Conservation (phyloP, 2,888 invertebrate genomes). For the Ochlodes sylvanus region DNA sequence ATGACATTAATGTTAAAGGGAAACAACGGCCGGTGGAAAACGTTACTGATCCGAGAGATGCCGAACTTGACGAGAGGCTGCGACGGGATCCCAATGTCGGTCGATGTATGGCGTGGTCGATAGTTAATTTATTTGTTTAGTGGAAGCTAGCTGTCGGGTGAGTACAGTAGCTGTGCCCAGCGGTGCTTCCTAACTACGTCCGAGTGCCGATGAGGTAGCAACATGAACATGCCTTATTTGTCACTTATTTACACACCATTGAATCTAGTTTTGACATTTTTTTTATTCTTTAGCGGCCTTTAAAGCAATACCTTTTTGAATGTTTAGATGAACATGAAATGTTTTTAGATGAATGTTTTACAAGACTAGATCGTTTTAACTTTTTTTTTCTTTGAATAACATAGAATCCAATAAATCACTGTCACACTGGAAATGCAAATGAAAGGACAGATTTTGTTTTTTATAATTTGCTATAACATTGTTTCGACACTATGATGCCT, state of each 20-base stretch:
- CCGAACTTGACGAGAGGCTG: conserved; percentile 36
- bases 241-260: conserved; percentile 23
- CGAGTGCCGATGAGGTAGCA: conserved; percentile 39
- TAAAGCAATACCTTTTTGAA: conserved; percentile 20
- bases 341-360: conserved; percentile 10
- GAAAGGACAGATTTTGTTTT: neutral
- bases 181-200: conserved; percentile 61
- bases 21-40: conserved; percentile 68
- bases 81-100: conserved; percentile 16
- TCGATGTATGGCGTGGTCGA: conserved; percentile 56
- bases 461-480: neutral
- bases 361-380: neutral
- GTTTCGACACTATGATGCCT: no score
- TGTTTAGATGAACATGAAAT: conserved; percentile 32
- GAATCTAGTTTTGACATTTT: neutral
- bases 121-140: conserved; percentile 80
- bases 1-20: conserved; percentile 57
- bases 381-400: no score
- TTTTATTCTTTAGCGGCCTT: neutral
- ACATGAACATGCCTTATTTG: conserved; percentile 25
- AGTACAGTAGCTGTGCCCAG: conserved; percentile 60
- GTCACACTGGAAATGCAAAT: neutral
- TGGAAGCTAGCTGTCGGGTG: conserved; percentile 74
- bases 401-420: no score
- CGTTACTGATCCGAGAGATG: conserved; percentile 65